Conservation (phyloP, 2,888 invertebrate species). For the Scelioninae gen. 1 region DNA sequence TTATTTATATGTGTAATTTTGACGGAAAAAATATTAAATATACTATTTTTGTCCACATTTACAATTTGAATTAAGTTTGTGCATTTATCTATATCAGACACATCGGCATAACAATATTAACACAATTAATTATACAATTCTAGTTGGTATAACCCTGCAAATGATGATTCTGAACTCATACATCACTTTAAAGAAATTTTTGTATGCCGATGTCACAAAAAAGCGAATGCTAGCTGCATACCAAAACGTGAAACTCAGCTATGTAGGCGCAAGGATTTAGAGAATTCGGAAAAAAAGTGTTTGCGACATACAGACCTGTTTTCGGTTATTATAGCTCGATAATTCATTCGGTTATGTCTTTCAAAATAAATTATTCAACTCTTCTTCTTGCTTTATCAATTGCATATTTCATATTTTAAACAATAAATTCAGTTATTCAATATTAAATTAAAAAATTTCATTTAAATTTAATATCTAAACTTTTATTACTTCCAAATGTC, state of each 20-base stretch:
- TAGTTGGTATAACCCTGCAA: constrained; percentile 7
- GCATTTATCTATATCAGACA: too few relatives aligned
- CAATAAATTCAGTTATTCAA: not conserved
- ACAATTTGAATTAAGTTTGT: too few relatives aligned
- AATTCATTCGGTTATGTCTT: constrained; percentile 43
- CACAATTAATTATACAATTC: too few relatives aligned
- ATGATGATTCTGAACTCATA: constrained; percentile 54
- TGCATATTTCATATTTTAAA: not conserved
- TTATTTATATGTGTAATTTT: too few relatives aligned
- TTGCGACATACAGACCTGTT: constrained; percentile 63
- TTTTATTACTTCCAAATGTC: too few relatives aligned
- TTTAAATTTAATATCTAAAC: too few relatives aligned
- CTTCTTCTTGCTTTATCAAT: constrained; percentile 38
- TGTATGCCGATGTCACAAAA: constrained; percentile 36
- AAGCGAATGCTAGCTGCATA: constrained; percentile 61
- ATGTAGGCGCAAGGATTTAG: constrained; percentile 58
- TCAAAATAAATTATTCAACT: constrained; percentile 63
- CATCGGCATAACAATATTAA: too few relatives aligned
- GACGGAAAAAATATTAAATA: too few relatives aligned
- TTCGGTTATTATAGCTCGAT: constrained; percentile 48
- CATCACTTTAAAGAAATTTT: constrained; percentile 63
- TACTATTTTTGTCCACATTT: too few relatives aligned
- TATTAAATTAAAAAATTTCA: too few relatives aligned
- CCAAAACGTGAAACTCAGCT: constrained; percentile 56
- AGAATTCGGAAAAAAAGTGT: constrained; percentile 67